Conservation (phyloP, 2,113 vertebrate genomes). For the Phaethornis superciliosus region DNA sequence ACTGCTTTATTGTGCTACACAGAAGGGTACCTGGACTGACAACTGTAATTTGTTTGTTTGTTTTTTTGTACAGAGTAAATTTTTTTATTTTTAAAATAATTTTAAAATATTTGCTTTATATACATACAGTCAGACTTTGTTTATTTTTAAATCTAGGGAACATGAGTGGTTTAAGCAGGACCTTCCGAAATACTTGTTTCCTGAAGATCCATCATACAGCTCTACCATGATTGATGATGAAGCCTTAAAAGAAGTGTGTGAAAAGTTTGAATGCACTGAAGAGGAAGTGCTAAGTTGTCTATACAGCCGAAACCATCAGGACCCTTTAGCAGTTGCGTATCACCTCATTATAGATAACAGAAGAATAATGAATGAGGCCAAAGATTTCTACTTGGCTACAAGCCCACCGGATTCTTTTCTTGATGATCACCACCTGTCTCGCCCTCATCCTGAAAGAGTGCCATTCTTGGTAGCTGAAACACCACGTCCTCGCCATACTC, state of each 20-base stretch:
- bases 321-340: constrained; percentile 94
- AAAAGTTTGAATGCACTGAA: constrained; percentile 96
- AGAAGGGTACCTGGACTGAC: background rate
- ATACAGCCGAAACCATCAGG: constrained; percentile 94
- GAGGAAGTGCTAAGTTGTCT: constrained; percentile 95
- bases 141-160: constrained; percentile 79
- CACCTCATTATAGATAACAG: constrained; percentile 99
- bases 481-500: constrained; percentile 89
- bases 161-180: constrained; percentile 98
- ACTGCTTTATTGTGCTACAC: background rate
- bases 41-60: background rate
- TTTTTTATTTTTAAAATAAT: background rate
- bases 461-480: constrained; percentile 91
- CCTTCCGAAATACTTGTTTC: constrained; percentile 96
- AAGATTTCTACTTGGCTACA: constrained; percentile 97
- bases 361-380: constrained; percentile 97
- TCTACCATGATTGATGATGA: constrained; percentile 98
- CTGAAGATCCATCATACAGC: constrained; percentile 94
- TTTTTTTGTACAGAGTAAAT: background rate
- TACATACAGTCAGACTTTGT: background rate
- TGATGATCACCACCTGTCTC: constrained; percentile 88
- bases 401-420: constrained; percentile 95
- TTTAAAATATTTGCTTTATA: background rate
- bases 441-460: constrained; percentile 93
- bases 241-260: constrained; percentile 97